Evolutionary conservation across 2,113 vertebrate species (phyloP).

Genomic region (Thryonomys swinderianus): DNA sequence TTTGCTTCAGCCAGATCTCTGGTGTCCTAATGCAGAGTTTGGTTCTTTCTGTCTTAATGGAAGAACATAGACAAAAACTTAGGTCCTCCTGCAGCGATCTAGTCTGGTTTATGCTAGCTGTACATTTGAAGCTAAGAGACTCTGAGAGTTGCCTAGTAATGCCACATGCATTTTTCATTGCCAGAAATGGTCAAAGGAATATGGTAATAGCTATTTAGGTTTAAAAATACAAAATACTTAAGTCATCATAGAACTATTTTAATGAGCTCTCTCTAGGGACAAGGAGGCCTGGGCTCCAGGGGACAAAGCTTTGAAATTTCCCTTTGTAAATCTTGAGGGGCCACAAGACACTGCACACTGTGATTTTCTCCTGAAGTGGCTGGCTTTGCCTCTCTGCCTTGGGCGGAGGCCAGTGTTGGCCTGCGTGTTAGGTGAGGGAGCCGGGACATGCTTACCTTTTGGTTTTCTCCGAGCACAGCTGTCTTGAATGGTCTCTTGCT

Average conservation of each 20-base stretch:
- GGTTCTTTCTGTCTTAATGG: neutral
- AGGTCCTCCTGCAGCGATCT: neutral
- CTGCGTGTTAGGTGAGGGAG: neutral
- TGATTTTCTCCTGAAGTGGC: neutral
- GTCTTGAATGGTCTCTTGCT: neutral
- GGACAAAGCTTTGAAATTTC: neutral
- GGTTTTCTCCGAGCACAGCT: neutral
- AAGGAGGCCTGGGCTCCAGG: neutral
- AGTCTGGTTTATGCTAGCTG: neutral
- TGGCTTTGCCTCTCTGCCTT: neutral
- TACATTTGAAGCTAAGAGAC: neutral
- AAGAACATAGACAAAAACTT: neutral
- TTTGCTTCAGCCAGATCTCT: neutral
- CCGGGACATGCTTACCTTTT: neutral
- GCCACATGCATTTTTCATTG: constrained; percentile 23
- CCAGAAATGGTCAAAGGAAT: constrained; percentile 8
- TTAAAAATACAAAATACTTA: constrained; percentile 47
- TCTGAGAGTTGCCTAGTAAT: neutral
- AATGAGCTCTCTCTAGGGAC: constrained; percentile 35
- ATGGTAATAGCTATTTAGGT: neutral
- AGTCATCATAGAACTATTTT: constrained; percentile 18
- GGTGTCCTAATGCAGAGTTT: neutral
- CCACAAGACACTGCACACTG: rapidly evolving
- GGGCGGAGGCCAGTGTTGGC: neutral
- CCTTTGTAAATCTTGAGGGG: neutral